Evolutionary conservation across 2,888 invertebrate genomes (phyloP).

Genomic region (Callyntrura sp.): DNA sequence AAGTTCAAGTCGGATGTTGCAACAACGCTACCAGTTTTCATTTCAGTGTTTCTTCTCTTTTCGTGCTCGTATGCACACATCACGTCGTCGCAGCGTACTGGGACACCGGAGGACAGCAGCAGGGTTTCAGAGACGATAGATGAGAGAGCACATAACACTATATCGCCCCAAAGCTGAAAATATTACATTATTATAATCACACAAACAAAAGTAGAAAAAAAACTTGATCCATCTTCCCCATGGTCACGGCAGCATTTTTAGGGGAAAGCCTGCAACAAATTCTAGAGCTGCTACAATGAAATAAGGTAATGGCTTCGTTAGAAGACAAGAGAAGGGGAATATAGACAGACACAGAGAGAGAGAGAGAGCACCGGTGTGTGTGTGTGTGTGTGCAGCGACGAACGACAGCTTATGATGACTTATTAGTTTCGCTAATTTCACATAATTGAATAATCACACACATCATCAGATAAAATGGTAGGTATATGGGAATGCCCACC

Average conservation of each 20-base stretch:
- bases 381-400: background rate
- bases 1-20: background rate
- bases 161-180: background rate
- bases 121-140: background rate
- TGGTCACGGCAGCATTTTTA: background rate
- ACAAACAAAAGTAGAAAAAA: constrained; percentile 33
- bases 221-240: constrained; percentile 57
- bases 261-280: constrained; percentile 26
- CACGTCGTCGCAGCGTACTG: no score
- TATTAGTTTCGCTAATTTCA: constrained; percentile 68
- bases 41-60: background rate
- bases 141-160: background rate
- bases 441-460: constrained; percentile 68
- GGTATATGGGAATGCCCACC: background rate
- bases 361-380: background rate
- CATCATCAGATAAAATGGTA: background rate
- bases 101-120: background rate
- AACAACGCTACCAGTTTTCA: constrained; percentile 43
- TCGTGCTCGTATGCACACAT: background rate
- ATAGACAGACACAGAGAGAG: background rate
- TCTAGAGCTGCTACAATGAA: background rate
- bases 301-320: constrained; percentile 45
- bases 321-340: no score
- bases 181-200: background rate
- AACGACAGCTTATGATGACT: constrained; percentile 64